phyloP scores from a whole-genome alignment of 2,113 vertebrate genomes.

The Mobula hypostoma region DNA sequence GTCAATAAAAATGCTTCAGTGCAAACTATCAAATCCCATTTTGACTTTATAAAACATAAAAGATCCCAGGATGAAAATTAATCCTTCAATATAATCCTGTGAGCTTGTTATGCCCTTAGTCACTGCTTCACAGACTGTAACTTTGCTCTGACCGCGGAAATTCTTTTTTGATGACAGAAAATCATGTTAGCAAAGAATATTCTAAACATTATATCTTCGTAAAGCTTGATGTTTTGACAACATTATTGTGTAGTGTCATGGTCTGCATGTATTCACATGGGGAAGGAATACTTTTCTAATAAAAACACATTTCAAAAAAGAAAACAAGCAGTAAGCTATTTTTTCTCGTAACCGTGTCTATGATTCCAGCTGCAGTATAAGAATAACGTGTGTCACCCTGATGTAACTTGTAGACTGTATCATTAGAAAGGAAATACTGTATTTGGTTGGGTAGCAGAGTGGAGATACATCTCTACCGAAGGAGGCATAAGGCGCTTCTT shows the following conservation, averaged over 20 bases:
- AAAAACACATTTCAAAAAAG: conserved; percentile 11
- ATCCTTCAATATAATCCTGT: background rate
- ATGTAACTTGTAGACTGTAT: background rate
- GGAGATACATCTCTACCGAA: no score
- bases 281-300: conserved; percentile 24
- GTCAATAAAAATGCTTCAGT: background rate
- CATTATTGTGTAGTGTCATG: background rate
- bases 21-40: background rate
- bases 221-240: conserved; percentile 8
- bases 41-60: background rate
- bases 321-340: conserved; percentile 28
- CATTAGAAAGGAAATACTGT: background rate
- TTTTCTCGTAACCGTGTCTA: conserved; percentile 23
- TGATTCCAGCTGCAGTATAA: conserved; percentile 18
- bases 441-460: no score
- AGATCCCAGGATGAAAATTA: background rate
- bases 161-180: background rate
- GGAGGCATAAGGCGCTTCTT: no score
- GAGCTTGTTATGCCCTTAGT: background rate
- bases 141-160: background rate
- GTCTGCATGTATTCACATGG: background rate
- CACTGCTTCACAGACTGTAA: background rate
- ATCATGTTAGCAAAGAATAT: background rate
- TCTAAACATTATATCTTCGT: conserved; percentile 16
- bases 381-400: background rate